phyloP scores from a whole-genome alignment of 2,113 vertebrate genomes.

The Motacilla alba region DNA sequence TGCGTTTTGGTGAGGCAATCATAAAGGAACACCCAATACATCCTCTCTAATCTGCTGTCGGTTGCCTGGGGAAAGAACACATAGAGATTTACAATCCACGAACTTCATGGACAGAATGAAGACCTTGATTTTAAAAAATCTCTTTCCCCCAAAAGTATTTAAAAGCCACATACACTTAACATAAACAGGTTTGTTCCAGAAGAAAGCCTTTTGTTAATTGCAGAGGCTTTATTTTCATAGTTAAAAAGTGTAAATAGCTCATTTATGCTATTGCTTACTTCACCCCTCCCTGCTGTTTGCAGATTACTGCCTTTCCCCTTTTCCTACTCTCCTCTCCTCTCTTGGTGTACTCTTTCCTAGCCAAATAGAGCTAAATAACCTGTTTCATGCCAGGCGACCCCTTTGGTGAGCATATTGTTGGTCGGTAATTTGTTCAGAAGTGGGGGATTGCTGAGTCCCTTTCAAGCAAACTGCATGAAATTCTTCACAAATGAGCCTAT shows the following conservation, averaged over 20 bases:
- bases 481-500: slow-evolving; percentile 54
- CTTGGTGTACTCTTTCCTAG: background rate
- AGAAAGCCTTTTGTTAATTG: background rate
- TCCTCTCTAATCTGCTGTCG: background rate
- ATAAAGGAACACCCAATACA: background rate
- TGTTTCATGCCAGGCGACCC: slow-evolving; percentile 21
- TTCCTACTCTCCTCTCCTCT: background rate
- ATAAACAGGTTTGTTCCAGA: background rate
- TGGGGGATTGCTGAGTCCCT: slow-evolving; percentile 46
- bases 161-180: background rate
- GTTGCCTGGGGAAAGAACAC: background rate
- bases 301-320: background rate
- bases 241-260: slow-evolving; percentile 10
- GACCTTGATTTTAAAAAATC: background rate
- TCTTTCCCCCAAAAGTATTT: background rate
- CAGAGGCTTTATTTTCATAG: background rate
- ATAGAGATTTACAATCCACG: background rate
- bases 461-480: slow-evolving; percentile 63
- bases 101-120: background rate
- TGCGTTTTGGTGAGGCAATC: background rate
- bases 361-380: slow-evolving; percentile 49
- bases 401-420: slow-evolving; percentile 51
- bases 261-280: background rate
- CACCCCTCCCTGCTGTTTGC: background rate
- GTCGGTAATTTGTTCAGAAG: slow-evolving; percentile 66